Conservation (phyloP, 2,888 invertebrate species). For the Ornithoptera priamus region DNA sequence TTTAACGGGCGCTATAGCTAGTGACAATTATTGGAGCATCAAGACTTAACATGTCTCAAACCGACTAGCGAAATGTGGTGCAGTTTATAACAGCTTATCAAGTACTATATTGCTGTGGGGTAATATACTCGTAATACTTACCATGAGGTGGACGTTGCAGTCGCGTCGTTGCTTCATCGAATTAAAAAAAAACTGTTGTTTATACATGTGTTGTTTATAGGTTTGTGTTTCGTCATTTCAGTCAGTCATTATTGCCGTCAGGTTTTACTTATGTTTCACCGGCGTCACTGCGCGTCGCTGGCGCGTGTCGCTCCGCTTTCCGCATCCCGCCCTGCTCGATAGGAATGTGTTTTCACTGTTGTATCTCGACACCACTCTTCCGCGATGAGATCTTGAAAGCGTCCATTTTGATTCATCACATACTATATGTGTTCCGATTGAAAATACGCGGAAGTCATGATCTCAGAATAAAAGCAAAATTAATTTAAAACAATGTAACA, state of each 20-base stretch:
- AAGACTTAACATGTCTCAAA: too few species aligned
- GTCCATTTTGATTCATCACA: not conserved
- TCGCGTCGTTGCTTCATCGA: too few species aligned
- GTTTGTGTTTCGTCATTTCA: constrained; percentile 1
- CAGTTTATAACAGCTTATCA: too few species aligned
- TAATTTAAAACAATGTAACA: too few species aligned
- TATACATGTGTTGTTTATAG: not conserved
- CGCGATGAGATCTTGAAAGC: constrained; percentile 48
- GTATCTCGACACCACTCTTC: constrained; percentile 70
- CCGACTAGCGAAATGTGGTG: too few species aligned
- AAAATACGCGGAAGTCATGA: not conserved
- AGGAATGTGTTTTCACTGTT: constrained; percentile 70
- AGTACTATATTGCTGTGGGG: too few species aligned
- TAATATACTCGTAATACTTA: too few species aligned
- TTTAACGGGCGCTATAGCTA: too few species aligned
- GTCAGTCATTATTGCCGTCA: constrained; percentile 12
- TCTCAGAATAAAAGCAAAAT: too few species aligned
- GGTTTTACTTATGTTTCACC: constrained; percentile 21
- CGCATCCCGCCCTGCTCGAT: constrained; percentile 44
- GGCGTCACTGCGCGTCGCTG: constrained; percentile 22
- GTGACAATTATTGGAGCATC: too few species aligned
- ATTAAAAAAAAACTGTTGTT: too few species aligned
- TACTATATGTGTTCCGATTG: not conserved
- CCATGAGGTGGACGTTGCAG: too few species aligned
- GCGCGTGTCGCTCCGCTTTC: constrained; percentile 51